These are phyloP conservation scores for Dunckerocampus dactyliophorus DNA, from an alignment of 2,113 vertebrate genomes.

Conservation along the genomic window DNA sequence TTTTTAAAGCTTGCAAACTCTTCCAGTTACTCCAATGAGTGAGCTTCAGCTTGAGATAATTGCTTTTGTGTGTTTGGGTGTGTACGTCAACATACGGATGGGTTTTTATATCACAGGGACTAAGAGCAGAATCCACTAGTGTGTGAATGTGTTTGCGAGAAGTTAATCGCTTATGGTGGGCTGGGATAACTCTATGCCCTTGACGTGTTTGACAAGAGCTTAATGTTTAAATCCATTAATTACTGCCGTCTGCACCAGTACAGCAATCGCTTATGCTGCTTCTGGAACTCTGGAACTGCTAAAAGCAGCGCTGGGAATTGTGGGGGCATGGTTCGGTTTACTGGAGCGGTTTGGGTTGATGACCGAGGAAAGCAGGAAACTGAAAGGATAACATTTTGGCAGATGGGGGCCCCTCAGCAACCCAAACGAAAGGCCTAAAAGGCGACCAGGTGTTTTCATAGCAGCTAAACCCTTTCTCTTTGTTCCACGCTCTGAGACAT, in stretches of 20 bases:
- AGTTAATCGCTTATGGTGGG: slow-evolving; percentile 52
- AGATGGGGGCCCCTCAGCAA: background rate
- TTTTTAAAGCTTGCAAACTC: background rate
- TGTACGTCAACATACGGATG: slow-evolving; percentile 3
- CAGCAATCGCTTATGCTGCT: slow-evolving; percentile 7
- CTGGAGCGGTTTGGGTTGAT: slow-evolving; percentile 6
- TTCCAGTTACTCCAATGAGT: background rate
- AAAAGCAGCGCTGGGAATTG: slow-evolving; percentile 7
- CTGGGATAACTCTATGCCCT: slow-evolving; percentile 54
- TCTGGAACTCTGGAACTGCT: background rate
- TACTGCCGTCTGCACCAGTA: slow-evolving; percentile 27
- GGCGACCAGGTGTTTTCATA: background rate
- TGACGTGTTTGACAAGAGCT: slow-evolving; percentile 64
- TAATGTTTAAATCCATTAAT: slow-evolving; percentile 63
- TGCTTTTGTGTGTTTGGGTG: slow-evolving; percentile 20
- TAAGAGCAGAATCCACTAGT: slow-evolving; percentile 6
- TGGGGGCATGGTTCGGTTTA: background rate
- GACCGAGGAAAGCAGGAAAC: slow-evolving; percentile 5
- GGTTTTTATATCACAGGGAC: slow-evolving; percentile 17
- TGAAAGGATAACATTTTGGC: slow-evolving; percentile 22
- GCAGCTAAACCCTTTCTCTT: background rate
- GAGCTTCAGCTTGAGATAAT: slow-evolving; percentile 10
- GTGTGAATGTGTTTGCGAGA: slow-evolving; percentile 23
- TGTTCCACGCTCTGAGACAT: slow-evolving; percentile 1
- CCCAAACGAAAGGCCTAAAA: slow-evolving; percentile 7